Conservation (phyloP, 2,797 vertebrate species). For the Pipistrellus pipistrellus region DNA sequence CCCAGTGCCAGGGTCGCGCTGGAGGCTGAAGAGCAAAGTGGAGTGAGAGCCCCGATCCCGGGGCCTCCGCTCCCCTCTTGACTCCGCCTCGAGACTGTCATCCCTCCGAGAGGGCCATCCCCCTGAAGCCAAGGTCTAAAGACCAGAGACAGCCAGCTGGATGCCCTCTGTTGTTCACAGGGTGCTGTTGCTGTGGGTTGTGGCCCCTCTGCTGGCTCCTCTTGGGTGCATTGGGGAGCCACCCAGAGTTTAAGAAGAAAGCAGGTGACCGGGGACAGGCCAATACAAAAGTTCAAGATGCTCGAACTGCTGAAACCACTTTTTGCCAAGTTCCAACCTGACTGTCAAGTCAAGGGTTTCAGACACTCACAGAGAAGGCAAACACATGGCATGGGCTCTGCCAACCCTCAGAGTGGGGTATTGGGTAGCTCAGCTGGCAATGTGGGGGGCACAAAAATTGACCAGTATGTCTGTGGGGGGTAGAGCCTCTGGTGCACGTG, state of each 20-base stretch:
- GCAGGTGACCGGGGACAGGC: fast-evolving
- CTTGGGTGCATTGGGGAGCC: neutral
- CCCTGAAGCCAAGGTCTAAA: fast-evolving
- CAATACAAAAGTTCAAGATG: neutral
- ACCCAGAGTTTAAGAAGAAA: neutral
- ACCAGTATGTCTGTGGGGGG: neutral
- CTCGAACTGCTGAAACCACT: fast-evolving
- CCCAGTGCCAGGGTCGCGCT: slow-evolving; percentile 95
- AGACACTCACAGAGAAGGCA: neutral
- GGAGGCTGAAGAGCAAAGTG: slow-evolving; percentile 87
- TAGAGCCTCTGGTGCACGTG: no score
- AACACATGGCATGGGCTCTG: fast-evolving
- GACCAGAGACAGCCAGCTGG: fast-evolving
- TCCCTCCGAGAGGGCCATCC: neutral
- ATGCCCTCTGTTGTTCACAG: fast-evolving
- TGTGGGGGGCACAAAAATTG: fast-evolving
- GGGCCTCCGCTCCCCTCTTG: no score
- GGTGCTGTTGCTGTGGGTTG: no score
- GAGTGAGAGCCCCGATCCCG: slow-evolving; percentile 26
- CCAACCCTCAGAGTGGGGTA: fast-evolving
- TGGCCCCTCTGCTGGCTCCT: neutral
- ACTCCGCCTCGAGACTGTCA: no score
- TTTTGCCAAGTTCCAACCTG: neutral
- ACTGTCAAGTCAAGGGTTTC: neutral
- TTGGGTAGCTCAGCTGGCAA: neutral